Percentiles rank a stretch among this genome's conserved stretches.
Conservation (phyloP, 2,888 invertebrate species). For the Synergus gifuensis region DNA sequence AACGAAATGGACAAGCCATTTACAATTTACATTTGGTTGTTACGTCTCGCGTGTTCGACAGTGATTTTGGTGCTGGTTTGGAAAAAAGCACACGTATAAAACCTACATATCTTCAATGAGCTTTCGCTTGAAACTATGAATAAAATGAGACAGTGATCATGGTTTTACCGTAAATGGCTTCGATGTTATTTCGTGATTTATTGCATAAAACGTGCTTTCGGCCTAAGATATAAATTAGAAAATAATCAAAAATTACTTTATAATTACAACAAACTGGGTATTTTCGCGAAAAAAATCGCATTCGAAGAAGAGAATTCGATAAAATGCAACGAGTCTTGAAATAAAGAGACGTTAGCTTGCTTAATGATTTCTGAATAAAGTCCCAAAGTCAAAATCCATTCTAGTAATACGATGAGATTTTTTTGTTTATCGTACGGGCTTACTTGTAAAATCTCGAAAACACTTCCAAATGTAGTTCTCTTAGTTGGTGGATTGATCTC, state of each 20-base stretch:
- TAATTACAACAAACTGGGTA: conserved; percentile 10
- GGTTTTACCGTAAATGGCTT: conserved; percentile 4
- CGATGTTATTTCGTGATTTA: conserved; percentile 27
- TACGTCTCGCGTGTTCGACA: conserved; percentile 28
- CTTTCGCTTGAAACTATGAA: conserved; percentile 13
- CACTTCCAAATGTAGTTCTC: conserved; percentile 67
- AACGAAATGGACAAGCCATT: conserved; percentile 30
- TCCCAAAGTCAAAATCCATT: conserved; percentile 12
- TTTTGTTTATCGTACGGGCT: conserved; percentile 64
- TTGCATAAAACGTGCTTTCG: conserved; percentile 31
- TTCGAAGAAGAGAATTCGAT: not conserved
- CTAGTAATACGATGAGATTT: not conserved
- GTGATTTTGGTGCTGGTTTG: conserved; percentile 34
- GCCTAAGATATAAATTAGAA: conserved; percentile 7
- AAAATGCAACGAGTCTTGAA: not conserved
- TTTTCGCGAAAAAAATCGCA: not conserved
- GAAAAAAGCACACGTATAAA: conserved; percentile 71
- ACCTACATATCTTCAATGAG: conserved; percentile 60
- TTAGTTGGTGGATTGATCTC: conserved; percentile 59
- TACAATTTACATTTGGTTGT: conserved; percentile 2
- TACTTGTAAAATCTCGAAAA: conserved; percentile 64
- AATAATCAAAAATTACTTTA: not conserved
- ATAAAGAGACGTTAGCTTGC: not conserved
- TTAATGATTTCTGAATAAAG: not conserved
- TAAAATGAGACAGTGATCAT: not conserved